These are phyloP conservation scores for Brienomyrus longianalis DNA, from an alignment of 2,113 vertebrate species.

Conservation along the genomic window DNA sequence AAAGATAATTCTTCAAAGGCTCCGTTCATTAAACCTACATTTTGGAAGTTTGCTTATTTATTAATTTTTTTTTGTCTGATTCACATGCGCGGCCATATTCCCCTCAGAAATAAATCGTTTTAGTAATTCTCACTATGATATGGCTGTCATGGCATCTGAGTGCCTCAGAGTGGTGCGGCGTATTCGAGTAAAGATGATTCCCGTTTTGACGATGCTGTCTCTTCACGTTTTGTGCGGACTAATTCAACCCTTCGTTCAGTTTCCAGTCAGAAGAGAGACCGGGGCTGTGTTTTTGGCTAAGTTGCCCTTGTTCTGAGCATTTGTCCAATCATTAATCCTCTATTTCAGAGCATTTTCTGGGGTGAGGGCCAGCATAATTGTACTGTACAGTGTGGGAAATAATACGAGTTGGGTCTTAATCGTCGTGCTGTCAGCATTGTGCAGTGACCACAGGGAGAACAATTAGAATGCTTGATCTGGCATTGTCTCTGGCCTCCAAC, in stretches of 20 bases:
- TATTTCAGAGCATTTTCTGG: not conserved
- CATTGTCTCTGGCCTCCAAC: not conserved
- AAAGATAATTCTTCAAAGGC: not conserved
- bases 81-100: not conserved
- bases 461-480: not conserved
- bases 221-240: not conserved
- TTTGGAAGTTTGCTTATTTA: not conserved
- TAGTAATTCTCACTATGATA: not conserved
- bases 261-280: not conserved
- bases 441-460: not conserved
- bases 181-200: not conserved
- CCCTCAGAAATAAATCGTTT: not conserved
- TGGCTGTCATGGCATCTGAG: not conserved
- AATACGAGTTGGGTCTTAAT: not conserved
- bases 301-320: not conserved
- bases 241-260: not conserved
- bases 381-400: not conserved
- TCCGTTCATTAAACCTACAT: not conserved
- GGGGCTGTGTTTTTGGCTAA: not conserved
- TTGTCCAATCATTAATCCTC: not conserved
- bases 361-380: not conserved
- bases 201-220: not conserved
- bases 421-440: slow-evolving; percentile 5
- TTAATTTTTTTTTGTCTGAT: not conserved
- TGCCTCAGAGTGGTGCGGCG: not conserved